These are phyloP conservation scores for Phaedon cochleariae DNA, from an alignment of 2,888 invertebrate genomes.

Conservation along the genomic window DNA sequence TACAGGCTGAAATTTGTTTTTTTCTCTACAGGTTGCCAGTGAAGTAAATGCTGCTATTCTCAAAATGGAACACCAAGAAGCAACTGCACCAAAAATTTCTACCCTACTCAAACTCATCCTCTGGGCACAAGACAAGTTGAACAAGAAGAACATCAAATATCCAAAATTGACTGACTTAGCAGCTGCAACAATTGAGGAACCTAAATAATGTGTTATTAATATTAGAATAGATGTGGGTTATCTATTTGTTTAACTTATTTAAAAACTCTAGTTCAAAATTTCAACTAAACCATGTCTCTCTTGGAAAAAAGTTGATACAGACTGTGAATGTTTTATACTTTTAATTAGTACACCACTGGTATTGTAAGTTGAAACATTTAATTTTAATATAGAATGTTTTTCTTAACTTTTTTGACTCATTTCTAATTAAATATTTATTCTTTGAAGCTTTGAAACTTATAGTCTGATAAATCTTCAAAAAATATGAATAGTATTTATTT, in stretches of 20 bases:
- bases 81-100: slow-evolving; percentile 90
- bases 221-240: not conserved
- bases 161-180: slow-evolving; percentile 95
- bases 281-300: not conserved
- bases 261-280: not conserved
- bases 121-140: slow-evolving; percentile 96
- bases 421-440: no score
- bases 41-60: slow-evolving; percentile 98
- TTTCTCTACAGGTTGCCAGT: slow-evolving; percentile 81
- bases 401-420: not conserved
- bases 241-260: slow-evolving; percentile 7
- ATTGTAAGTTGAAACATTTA: slow-evolving; percentile 10
- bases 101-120: slow-evolving; percentile 90
- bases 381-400: slow-evolving; percentile 13
- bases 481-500: no score
- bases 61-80: slow-evolving; percentile 90
- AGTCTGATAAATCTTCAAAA: no score
- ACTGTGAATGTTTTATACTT: slow-evolving; percentile 29
- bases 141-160: slow-evolving; percentile 93
- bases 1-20: slow-evolving; percentile 18
- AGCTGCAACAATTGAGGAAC: slow-evolving; percentile 78
- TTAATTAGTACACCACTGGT: slow-evolving; percentile 19
- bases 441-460: no score
- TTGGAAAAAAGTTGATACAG: slow-evolving; percentile 7
- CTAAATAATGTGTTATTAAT: slow-evolving; percentile 44